Evolutionary conservation across 2,113 vertebrate species (phyloP).

Genomic region (Anoura caudifer): DNA sequence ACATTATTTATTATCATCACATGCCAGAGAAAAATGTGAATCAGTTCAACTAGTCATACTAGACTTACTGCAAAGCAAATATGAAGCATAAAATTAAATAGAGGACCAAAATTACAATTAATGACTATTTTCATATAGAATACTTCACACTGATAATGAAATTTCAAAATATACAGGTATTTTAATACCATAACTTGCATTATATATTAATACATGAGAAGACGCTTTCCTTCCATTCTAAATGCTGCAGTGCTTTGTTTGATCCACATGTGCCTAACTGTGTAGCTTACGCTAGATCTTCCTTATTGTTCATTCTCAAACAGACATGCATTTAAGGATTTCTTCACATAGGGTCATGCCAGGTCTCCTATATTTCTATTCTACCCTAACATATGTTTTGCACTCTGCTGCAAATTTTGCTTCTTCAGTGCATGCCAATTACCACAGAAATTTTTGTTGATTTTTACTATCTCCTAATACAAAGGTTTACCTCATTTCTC

Average conservation of each 20-base stretch:
- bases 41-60: not conserved
- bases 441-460: not conserved
- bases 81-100: not conserved
- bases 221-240: not conserved
- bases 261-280: not conserved
- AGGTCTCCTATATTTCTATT: not conserved
- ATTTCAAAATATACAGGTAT: not conserved
- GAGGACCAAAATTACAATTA: not conserved
- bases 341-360: not conserved
- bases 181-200: not conserved
- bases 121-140: not conserved
- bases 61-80: no score
- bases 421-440: not conserved
- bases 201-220: not conserved
- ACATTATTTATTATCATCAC: not conserved
- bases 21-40: not conserved
- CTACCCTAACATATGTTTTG: not conserved
- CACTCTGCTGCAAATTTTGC: not conserved
- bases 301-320: not conserved
- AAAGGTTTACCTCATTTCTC: not conserved
- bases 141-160: not conserved
- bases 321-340: not conserved
- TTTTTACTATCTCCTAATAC: not conserved
- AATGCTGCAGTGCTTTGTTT: not conserved
- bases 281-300: not conserved